Percentiles rank a stretch among this genome's conserved stretches.
These are phyloP conservation scores for Chondrilla cf. caribensis DNA, from an alignment of 37 sponge, comb jelly and placozoan genomes.

Conservation along the genomic window DNA sequence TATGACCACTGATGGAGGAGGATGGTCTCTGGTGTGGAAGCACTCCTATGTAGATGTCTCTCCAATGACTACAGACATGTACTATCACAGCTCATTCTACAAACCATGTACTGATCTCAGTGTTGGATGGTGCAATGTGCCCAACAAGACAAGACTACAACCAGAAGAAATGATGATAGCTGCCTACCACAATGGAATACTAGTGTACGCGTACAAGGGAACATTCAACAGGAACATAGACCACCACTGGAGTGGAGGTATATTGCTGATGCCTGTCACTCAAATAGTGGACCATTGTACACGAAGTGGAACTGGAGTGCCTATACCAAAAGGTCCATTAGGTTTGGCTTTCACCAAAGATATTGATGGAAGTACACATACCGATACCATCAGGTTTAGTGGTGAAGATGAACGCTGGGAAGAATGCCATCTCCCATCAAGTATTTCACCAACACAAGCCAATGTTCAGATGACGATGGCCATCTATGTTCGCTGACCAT, in stretches of 20 bases:
- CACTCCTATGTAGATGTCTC: constrained; percentile 18
- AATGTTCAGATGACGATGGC: constrained; percentile 32
- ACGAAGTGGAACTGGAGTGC: not conserved
- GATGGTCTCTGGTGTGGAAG: constrained; percentile 34
- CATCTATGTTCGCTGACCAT: constrained; percentile 29
- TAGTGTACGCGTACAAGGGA: constrained; percentile 29
- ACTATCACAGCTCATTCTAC: constrained; percentile 13
- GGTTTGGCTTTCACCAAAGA: constrained; percentile 15
- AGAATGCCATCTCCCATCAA: constrained; percentile 18
- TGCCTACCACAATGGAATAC: constrained; percentile 26
- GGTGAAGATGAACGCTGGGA: constrained; percentile 33
- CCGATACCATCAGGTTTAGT: not conserved
- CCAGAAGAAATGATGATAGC: constrained; percentile 28
- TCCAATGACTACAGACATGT: constrained; percentile 24
- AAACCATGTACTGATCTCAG: constrained; percentile 11
- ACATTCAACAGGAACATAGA: constrained; percentile 26
- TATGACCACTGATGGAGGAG: constrained; percentile 31
- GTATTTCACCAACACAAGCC: not conserved
- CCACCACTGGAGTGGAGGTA: constrained; percentile 29
- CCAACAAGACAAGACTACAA: constrained; percentile 23
- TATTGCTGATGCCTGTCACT: not conserved
- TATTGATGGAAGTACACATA: not conserved
- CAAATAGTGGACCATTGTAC: constrained; percentile 12
- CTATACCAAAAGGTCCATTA: not conserved
- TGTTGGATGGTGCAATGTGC: constrained; percentile 31